Conservation (phyloP, 2,113 vertebrate species). For the Prunella himalayana region DNA sequence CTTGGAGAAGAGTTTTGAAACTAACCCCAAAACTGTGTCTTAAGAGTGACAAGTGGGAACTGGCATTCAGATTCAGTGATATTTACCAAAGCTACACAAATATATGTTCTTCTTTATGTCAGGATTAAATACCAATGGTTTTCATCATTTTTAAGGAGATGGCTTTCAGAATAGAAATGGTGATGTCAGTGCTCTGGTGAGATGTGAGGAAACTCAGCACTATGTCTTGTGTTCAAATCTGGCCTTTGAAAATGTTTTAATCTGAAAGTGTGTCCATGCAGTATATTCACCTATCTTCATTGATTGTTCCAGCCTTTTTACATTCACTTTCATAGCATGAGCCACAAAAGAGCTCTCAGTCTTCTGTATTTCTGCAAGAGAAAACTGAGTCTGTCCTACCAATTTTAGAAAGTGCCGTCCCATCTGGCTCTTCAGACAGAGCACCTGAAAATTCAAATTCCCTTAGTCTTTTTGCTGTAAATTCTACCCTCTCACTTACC, state of each 20-base stretch:
- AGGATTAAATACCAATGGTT: not conserved
- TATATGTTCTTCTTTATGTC: not conserved
- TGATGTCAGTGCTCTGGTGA: not conserved
- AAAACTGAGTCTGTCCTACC: not conserved
- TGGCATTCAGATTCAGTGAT: not conserved
- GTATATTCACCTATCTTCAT: not conserved
- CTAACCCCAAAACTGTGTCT: not conserved
- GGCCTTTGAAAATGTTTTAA: not conserved
- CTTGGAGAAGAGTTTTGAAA: not conserved
- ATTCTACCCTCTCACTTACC: not conserved
- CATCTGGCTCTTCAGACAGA: not conserved
- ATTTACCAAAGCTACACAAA: not conserved
- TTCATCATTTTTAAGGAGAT: not conserved
- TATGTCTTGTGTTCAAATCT: not conserved
- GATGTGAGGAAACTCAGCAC: not conserved
- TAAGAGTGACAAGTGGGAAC: not conserved
- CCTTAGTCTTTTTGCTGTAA: not conserved
- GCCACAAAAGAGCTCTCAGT: slow-evolving; percentile 15
- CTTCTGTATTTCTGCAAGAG: slow-evolving; percentile 22
- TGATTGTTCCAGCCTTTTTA: not conserved
- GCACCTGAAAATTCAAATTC: not conserved
- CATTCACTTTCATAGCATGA: not conserved
- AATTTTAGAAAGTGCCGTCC: not conserved
- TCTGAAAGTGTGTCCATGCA: not conserved
- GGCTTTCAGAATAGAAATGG: not conserved